Evolutionary conservation across 1,140 invertebrate genomes (phyloP).

Genomic region (Drosophila suzukii): DNA sequence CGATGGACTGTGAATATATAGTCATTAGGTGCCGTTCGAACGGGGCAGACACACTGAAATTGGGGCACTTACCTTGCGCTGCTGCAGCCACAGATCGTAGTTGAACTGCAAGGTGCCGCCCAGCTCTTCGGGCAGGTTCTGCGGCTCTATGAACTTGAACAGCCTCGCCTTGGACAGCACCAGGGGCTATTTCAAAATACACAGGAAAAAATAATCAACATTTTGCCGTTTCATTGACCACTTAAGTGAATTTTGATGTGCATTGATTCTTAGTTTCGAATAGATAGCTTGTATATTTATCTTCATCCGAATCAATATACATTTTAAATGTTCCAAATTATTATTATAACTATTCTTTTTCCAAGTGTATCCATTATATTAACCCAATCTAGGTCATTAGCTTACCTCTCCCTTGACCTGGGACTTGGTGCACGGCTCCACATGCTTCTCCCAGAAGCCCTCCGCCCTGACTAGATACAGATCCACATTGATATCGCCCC

Average conservation of each 20-base stretch:
- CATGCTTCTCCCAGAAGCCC: conserved; percentile 91
- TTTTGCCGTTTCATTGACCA: too few species aligned
- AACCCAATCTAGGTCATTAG: neutral
- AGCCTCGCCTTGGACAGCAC: conserved; percentile 89
- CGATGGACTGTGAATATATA: conserved; percentile 86
- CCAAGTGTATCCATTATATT: neutral
- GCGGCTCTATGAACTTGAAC: conserved; percentile 88
- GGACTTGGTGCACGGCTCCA: conserved; percentile 89
- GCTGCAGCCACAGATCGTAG: conserved; percentile 93
- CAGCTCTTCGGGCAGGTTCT: conserved; percentile 92
- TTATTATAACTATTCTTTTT: too few species aligned
- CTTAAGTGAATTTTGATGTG: too few species aligned
- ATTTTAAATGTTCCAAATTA: too few species aligned
- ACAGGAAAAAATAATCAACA: neutral
- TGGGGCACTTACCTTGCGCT: conserved; percentile 88
- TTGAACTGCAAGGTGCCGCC: conserved; percentile 92
- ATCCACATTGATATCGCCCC: conserved; percentile 85
- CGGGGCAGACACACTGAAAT: neutral
- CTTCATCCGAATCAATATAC: too few species aligned
- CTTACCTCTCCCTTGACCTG: conserved; percentile 88
- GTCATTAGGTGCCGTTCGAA: neutral
- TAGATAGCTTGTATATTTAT: too few species aligned
- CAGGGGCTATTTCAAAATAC: conserved; percentile 85
- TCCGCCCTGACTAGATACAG: conserved; percentile 89
- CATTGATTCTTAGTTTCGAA: too few species aligned